These are phyloP conservation scores for Ammodytes dubius DNA, from an alignment of 2,113 vertebrate genomes.

Conservation along the genomic window DNA sequence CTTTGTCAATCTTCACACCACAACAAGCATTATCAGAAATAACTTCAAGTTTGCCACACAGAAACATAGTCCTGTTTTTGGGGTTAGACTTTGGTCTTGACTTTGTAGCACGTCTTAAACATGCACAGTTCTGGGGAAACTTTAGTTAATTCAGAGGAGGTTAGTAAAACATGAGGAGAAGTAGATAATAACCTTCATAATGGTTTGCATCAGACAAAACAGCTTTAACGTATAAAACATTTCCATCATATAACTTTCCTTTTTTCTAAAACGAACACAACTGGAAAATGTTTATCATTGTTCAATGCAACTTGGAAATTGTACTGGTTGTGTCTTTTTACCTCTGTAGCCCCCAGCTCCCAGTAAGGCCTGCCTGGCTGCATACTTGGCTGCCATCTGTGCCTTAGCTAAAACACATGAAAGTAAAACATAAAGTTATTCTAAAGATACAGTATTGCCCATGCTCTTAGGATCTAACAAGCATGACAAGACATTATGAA, in stretches of 20 bases:
- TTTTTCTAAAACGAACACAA: background rate
- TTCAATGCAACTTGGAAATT: background rate
- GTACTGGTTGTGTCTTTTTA: conserved; percentile 38
- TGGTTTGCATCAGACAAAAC: background rate
- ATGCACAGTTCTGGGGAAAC: background rate
- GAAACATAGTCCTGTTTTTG: conserved; percentile 31
- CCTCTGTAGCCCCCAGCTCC: conserved; percentile 82
- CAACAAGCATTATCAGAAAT: background rate
- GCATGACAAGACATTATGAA: background rate
- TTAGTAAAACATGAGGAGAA: background rate
- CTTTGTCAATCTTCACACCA: background rate
- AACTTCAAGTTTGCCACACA: background rate
- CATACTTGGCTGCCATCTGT: conserved; percentile 83
- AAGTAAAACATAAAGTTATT: background rate
- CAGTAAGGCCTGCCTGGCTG: conserved; percentile 81
- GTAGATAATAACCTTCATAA: background rate
- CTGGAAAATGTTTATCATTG: background rate
- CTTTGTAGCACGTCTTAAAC: background rate
- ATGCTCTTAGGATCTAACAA: background rate
- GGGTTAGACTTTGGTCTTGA: background rate
- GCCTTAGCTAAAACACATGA: conserved; percentile 72
- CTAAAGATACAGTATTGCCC: background rate
- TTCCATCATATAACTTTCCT: background rate
- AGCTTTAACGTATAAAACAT: background rate
- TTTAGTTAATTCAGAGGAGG: background rate